Percentiles rank a stretch among this genome's conserved stretches.
These are phyloP conservation scores for Deilephila porcellus DNA, from an alignment of 2,888 invertebrate species.

Conservation along the genomic window DNA sequence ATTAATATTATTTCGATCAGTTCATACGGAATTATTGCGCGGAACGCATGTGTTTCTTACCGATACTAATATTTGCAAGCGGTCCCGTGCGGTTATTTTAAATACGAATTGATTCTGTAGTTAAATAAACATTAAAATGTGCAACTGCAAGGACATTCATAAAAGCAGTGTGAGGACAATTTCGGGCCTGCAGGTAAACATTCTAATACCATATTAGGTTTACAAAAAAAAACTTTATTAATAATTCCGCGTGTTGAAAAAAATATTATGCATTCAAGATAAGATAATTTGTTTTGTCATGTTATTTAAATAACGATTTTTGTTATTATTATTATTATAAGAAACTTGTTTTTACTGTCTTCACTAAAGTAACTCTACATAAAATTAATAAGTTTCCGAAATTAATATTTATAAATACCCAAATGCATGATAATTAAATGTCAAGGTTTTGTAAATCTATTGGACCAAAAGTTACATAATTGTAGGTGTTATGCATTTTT, in stretches of 20 bases:
- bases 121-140: slow-evolving; percentile 34
- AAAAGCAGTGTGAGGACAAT: slow-evolving; percentile 46
- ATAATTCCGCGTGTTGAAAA: too few relatives aligned
- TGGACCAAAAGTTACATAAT: too few relatives aligned
- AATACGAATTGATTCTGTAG: slow-evolving; percentile 50
- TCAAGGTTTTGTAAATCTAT: slow-evolving; percentile 1
- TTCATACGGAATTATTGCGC: slow-evolving; percentile 49
- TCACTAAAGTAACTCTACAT: background rate
- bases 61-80: background rate
- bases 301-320: too few relatives aligned
- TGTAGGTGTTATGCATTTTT: too few relatives aligned
- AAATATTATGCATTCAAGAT: too few relatives aligned
- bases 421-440: background rate
- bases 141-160: slow-evolving; percentile 42
- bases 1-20: slow-evolving; percentile 53
- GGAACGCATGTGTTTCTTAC: slow-evolving; percentile 48
- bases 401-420: background rate
- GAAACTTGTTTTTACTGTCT: background rate
- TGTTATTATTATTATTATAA: too few relatives aligned
- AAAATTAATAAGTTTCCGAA: background rate
- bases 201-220: too few relatives aligned
- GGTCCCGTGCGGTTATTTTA: slow-evolving; percentile 5
- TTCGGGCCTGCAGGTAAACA: slow-evolving; percentile 45
- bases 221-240: too few relatives aligned
- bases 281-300: too few relatives aligned